A percentile compares a stretch with the other conserved stretches of the same genome.
phyloP scores from a whole-genome alignment of 2,113 vertebrate genomes.

The Gopherus flavomarginatus region DNA sequence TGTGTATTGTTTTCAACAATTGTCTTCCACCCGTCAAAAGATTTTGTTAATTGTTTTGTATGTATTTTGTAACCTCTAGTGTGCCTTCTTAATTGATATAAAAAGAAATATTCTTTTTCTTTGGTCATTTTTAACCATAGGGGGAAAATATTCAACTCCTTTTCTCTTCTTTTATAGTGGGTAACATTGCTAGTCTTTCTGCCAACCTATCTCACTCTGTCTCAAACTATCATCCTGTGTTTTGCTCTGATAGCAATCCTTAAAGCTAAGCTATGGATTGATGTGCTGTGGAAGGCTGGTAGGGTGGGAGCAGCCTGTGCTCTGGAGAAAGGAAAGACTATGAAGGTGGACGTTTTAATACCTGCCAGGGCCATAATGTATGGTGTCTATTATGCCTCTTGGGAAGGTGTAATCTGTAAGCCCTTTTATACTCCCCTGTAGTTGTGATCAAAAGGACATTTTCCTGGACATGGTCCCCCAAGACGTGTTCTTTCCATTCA shows the following conservation, averaged over 20 bases:
- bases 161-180: background rate
- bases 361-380: background rate
- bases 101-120: background rate
- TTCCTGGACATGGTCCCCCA: background rate
- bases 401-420: background rate
- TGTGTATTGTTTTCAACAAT: background rate
- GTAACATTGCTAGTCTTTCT: background rate
- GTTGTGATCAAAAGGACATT: background rate
- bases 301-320: background rate
- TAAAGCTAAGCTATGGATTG: background rate
- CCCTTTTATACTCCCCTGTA: background rate
- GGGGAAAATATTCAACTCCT: background rate
- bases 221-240: background rate
- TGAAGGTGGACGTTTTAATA: background rate
- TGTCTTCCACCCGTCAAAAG: fast-evolving
- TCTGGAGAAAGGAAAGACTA: background rate
- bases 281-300: background rate
- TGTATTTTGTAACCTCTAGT: background rate
- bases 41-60: background rate
- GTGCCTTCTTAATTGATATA: background rate
- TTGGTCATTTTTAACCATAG: background rate
- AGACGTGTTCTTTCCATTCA: background rate
- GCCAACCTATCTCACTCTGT: background rate
- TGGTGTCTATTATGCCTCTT: background rate
- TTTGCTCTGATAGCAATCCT: background rate